Percentiles rank a stretch among this genome's conserved stretches.
These are phyloP conservation scores for Centropus unirufus DNA, from an alignment of 2,113 vertebrate genomes.

Conservation along the genomic window DNA sequence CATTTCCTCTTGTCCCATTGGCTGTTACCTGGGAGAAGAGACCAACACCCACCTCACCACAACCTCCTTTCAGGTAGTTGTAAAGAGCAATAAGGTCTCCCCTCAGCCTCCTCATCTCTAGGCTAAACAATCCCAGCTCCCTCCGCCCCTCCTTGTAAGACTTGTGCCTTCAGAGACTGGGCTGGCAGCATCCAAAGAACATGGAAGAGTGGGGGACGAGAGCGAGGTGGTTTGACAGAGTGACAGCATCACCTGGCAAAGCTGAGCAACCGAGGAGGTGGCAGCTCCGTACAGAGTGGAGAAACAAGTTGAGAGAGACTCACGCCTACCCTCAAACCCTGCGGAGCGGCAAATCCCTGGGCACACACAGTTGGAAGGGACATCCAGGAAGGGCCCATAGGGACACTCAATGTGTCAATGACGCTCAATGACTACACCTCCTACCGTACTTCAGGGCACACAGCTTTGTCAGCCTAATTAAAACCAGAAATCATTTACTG, in stretches of 20 bases:
- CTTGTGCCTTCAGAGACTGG: not conserved
- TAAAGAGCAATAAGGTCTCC: too few species aligned
- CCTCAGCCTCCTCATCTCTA: too few species aligned
- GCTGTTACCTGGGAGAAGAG: too few species aligned
- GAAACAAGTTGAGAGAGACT: not conserved
- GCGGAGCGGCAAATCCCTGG: not conserved
- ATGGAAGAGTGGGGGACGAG: too few species aligned
- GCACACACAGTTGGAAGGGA: not conserved
- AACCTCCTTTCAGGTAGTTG: too few species aligned
- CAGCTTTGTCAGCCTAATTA: slow-evolving; percentile 33
- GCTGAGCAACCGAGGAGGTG: accelerated
- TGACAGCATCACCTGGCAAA: not conserved
- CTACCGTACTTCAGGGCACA: not conserved
- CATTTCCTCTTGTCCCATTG: too few species aligned
- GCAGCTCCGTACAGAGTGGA: too few species aligned
- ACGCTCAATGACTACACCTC: not conserved
- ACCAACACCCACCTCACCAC: too few species aligned
- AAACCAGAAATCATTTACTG: slow-evolving; percentile 39
- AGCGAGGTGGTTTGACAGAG: too few species aligned
- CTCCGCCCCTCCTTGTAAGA: too few species aligned
- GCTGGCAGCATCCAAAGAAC: not conserved
- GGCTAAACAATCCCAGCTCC: too few species aligned
- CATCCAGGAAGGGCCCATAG: not conserved
- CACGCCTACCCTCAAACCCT: accelerated
- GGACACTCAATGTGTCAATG: too few species aligned